phyloP scores from a whole-genome alignment of 2,797 vertebrate genomes.

The Rhinatrema bivittatum region DNA sequence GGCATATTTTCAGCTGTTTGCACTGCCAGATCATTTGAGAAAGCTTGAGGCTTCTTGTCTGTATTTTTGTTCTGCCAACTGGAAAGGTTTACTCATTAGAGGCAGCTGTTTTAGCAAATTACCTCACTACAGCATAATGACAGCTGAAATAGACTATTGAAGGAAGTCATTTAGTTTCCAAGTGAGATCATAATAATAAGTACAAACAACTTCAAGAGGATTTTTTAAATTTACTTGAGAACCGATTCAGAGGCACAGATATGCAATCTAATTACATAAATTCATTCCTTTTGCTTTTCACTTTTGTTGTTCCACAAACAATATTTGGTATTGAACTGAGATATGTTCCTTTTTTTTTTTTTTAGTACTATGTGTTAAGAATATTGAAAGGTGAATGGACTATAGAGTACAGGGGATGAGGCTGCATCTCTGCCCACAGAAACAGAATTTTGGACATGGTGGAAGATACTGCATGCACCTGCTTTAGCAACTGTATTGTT shows the following conservation, averaged over 20 bases:
- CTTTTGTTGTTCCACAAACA: not conserved
- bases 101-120: slow-evolving; percentile 63
- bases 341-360: too few relatives aligned
- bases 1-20: too few relatives aligned
- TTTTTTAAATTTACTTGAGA: slow-evolving; percentile 55
- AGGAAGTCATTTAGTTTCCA: slow-evolving; percentile 49
- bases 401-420: too few relatives aligned
- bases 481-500: too few relatives aligned
- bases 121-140: slow-evolving; percentile 54
- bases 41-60: slow-evolving; percentile 42
- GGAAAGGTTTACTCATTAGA: slow-evolving; percentile 60
- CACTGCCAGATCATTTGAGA: too few relatives aligned
- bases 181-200: slow-evolving; percentile 54
- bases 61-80: slow-evolving; percentile 48
- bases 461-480: too few relatives aligned
- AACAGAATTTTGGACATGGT: too few relatives aligned
- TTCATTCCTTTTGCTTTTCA: not conserved
- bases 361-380: too few relatives aligned
- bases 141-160: slow-evolving; percentile 44
- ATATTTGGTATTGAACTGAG: not conserved
- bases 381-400: too few relatives aligned
- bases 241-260: slow-evolving; percentile 37
- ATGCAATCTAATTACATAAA: slow-evolving; percentile 32
- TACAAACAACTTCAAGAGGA: slow-evolving; percentile 50
- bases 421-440: too few relatives aligned